These are phyloP conservation scores for Pilophorus perplexus DNA, from an alignment of 2,888 invertebrate species.

Conservation along the genomic window DNA sequence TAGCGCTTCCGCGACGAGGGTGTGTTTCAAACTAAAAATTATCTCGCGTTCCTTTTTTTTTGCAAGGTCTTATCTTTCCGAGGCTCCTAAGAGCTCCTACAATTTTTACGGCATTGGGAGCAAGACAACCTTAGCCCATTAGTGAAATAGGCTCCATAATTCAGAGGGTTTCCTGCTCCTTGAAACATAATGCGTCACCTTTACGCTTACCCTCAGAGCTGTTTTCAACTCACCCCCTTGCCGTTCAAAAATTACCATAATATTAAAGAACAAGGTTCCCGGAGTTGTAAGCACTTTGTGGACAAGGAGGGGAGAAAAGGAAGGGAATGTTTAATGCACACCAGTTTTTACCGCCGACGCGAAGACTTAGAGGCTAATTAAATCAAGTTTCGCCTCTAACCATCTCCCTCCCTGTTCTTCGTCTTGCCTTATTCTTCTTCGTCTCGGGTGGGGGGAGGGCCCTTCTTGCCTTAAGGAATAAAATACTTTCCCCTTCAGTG, in stretches of 20 bases:
- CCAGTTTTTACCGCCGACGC: conserved; percentile 35
- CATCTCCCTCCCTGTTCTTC: neutral
- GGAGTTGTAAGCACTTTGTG: conserved; percentile 37
- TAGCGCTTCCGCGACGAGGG: too few relatives aligned
- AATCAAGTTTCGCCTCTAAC: conserved; percentile 25
- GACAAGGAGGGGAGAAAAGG: neutral
- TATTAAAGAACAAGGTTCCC: conserved; percentile 34
- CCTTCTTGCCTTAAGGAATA: conserved; percentile 3
- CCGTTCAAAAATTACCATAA: conserved; percentile 37
- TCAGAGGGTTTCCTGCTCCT: conserved; percentile 16
- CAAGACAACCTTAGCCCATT: conserved; percentile 14
- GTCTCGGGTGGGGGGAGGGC: neutral
- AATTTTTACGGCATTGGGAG: conserved; percentile 14
- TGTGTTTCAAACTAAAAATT: too few relatives aligned
- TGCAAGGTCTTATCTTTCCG: too few relatives aligned
- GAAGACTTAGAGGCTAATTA: conserved; percentile 37
- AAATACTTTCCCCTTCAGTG: conserved; percentile 5
- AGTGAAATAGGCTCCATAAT: conserved; percentile 32
- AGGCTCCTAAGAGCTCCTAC: too few relatives aligned
- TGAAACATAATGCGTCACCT: conserved; percentile 35
- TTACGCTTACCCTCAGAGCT: neutral
- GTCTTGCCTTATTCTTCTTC: conserved; percentile 1
- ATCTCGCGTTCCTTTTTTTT: too few relatives aligned
- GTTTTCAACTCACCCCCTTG: neutral
- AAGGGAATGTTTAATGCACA: conserved; percentile 33